Conservation (phyloP, 2,888 invertebrate species). For the Dolichopus griseipennis region DNA sequence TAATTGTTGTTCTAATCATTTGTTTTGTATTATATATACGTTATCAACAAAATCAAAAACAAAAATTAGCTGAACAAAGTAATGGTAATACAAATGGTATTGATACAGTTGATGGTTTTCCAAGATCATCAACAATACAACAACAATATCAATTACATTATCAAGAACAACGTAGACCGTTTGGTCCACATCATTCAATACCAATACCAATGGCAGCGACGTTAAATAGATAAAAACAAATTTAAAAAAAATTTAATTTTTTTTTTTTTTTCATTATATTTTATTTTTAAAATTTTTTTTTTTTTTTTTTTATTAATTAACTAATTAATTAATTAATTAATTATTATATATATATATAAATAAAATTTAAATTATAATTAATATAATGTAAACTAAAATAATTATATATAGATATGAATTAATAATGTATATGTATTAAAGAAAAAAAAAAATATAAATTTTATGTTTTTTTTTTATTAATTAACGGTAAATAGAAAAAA, state of each 20-base stretch:
- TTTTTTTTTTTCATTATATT: too few species aligned
- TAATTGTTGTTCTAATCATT: constrained; percentile 51
- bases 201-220: constrained; percentile 38
- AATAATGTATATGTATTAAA: not conserved
- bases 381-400: too few species aligned
- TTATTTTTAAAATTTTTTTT: too few species aligned
- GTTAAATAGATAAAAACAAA: constrained; percentile 26
- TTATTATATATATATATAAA: not conserved
- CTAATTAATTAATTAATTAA: not conserved
- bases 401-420: not conserved
- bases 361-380: not conserved
- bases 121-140: constrained; percentile 24
- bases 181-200: constrained; percentile 40
- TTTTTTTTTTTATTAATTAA: not conserved
- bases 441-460: too few species aligned
- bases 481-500: too few species aligned
- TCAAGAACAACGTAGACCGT: constrained; percentile 32
- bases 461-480: too few species aligned
- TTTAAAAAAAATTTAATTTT: not conserved
- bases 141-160: constrained; percentile 19
- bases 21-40: constrained; percentile 51
- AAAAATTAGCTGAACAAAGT: constrained; percentile 17
- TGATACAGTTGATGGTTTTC: constrained; percentile 38
- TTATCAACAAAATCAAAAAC: constrained; percentile 46
- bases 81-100: constrained; percentile 23